Base-by-base conservation (phyloP, 2,888 invertebrate species). In the Prosopocoilus inquinatus region DNA sequence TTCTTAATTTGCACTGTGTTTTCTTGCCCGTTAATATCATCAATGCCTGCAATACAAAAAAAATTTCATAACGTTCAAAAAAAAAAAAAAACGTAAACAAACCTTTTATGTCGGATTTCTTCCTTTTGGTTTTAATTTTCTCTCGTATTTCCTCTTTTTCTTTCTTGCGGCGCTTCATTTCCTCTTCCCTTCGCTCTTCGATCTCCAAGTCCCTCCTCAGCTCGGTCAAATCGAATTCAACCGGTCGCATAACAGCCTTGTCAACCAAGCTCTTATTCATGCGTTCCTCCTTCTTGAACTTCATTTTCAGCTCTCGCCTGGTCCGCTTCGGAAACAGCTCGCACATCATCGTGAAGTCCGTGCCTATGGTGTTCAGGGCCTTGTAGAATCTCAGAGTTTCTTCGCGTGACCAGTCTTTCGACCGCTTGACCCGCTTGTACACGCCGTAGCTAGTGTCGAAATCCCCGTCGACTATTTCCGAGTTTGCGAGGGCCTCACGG, bases 381-480 rank as follows among this genome's bases (percentile, higher is more conserved):
- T 90, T 85, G 78, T 95, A 97, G 78, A 96, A 96, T 63, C 89
- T 87, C n/a, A 91, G 79, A 0, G 95, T 96, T 71, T 96, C 94
- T 56, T 82, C 81, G 34, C 84, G 81, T 7, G 79, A 77, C 94
- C 94, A 94, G 41, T 89, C 89, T 50, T 85, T 86, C 0, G 88
- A 82, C 44, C 89, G 83, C 62, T 83, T 81, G 11, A 83, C 80
- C 16, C 86, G 83, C 53, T 85, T 86, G 72, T 88, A 90, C 60
- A 86, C 81, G 0, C 88, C 88, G 56, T 80, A 78, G 4, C 79
- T 73, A 0, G 76, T 77, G 46, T 79, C 79, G 20, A 78, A 74
- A 66, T 85, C 89, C 15, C 88, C 83, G 39, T 85, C 82, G 7
- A 92, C 83, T 2, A 89, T 79, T 12, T 84, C 78, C 0, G 84